phyloP scores from a whole-genome alignment of 2,888 invertebrate species.

The Drosophila koepferae region DNA sequence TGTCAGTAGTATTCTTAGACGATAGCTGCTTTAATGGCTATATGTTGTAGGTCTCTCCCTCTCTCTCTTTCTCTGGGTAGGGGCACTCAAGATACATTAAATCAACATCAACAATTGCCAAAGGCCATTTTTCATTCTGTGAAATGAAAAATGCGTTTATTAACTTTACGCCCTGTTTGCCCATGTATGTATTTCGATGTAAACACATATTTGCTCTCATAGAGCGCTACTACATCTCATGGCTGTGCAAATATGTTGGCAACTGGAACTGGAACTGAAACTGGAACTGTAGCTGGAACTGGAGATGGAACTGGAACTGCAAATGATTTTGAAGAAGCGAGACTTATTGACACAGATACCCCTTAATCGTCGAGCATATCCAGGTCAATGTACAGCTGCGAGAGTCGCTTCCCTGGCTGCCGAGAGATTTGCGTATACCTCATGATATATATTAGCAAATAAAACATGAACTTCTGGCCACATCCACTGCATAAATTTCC shows the following conservation, averaged over 20 bases:
- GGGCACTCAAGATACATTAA: too few relatives aligned
- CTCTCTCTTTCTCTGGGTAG: too few relatives aligned
- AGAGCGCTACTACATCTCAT: not conserved
- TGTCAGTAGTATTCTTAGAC: not conserved
- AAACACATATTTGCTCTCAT: constrained; percentile 2
- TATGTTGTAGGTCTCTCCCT: too few relatives aligned
- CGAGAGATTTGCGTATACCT: not conserved
- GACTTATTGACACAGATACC: constrained; percentile 14
- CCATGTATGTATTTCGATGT: not conserved
- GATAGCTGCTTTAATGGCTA: too few relatives aligned
- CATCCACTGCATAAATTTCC: not conserved
- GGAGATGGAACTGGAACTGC: not conserved
- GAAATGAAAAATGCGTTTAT: constrained; percentile 5
- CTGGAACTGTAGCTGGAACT: not conserved
- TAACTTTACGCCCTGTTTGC: constrained; percentile 5
- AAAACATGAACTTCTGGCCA: constrained; percentile 1
- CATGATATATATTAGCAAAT: constrained; percentile 7
- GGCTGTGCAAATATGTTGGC: not conserved
- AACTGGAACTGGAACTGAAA: not conserved
- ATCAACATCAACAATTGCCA: not conserved
- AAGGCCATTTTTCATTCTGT: not conserved
- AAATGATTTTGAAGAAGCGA: not conserved
- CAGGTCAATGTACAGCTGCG: constrained; percentile 1
- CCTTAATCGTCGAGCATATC: not conserved
- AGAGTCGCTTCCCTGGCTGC: not conserved